Conservation (phyloP, 2,113 vertebrate genomes). For the Deroptyus accipitrinus region DNA sequence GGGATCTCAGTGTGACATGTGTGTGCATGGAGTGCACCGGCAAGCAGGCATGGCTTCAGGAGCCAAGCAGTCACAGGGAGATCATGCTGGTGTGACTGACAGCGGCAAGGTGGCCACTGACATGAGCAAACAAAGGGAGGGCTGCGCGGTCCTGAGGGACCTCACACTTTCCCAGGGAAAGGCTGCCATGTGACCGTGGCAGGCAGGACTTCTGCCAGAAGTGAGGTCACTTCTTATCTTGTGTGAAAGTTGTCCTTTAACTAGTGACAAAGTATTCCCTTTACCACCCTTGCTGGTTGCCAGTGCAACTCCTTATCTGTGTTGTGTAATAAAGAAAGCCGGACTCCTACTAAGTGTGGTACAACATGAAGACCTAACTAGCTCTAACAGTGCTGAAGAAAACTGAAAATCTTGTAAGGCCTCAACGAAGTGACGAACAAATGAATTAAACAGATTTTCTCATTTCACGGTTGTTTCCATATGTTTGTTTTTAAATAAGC, state of each 20-base stretch:
- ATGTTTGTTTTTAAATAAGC: neutral
- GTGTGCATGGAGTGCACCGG: neutral
- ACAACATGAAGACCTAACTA: neutral
- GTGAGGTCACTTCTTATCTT: neutral
- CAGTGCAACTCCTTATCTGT: neutral
- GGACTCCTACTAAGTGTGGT: neutral
- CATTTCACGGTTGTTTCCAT: neutral
- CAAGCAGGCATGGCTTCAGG: fast-evolving
- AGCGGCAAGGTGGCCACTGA: neutral
- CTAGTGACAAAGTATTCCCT: neutral
- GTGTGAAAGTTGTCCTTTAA: neutral
- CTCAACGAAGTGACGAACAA: neutral
- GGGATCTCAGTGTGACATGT: neutral
- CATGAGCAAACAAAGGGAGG: neutral
- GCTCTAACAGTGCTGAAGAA: neutral
- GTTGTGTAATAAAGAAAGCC: neutral
- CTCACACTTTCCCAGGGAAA: neutral
- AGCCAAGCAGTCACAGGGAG: neutral
- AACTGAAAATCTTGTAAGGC: neutral
- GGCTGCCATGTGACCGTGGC: neutral
- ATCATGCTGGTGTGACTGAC: fast-evolving
- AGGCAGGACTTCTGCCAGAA: neutral
- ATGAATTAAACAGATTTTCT: neutral
- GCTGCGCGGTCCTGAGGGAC: neutral
- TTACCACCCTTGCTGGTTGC: neutral